Percentiles rank a stretch among this genome's conserved stretches.
Conservation (phyloP, 2,797 vertebrate genomes). For the Coracias cyanogaster region DNA sequence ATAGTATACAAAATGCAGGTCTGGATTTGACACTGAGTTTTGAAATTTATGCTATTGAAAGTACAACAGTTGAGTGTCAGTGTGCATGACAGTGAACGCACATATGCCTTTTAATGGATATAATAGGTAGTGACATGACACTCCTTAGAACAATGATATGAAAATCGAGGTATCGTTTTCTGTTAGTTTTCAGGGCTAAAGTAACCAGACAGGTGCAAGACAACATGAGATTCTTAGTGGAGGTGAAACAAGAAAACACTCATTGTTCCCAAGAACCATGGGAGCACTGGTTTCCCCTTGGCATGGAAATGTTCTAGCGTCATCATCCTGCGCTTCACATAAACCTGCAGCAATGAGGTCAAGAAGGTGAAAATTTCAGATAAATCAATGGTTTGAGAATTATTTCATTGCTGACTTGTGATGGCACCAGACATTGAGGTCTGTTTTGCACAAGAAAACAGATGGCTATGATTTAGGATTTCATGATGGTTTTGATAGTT, state of each 20-base stretch:
- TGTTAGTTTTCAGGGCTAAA: not conserved
- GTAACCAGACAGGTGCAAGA: not conserved
- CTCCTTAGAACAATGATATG: not conserved
- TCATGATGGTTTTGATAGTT: not conserved
- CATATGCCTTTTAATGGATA: not conserved
- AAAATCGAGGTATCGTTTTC: not conserved
- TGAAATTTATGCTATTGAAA: not conserved
- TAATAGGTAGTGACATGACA: not conserved
- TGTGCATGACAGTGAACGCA: not conserved
- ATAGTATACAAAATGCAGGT: not conserved
- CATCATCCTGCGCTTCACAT: not conserved
- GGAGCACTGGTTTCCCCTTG: not conserved
- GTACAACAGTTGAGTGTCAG: not conserved
- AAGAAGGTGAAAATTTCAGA: not conserved
- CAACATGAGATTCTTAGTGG: not conserved
- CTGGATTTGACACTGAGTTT: not conserved
- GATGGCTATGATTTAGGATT: not conserved
- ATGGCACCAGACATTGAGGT: not conserved
- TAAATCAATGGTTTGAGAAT: not conserved
- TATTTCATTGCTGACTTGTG: not conserved
- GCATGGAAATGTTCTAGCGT: not conserved
- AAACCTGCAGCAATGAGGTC: not conserved
- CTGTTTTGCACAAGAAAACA: not conserved
- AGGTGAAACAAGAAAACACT: not conserved
- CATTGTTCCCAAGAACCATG: fast-evolving